Evolutionary conservation across 2,888 invertebrate species (phyloP).

Genomic region (Drosophila setosimentum): DNA sequence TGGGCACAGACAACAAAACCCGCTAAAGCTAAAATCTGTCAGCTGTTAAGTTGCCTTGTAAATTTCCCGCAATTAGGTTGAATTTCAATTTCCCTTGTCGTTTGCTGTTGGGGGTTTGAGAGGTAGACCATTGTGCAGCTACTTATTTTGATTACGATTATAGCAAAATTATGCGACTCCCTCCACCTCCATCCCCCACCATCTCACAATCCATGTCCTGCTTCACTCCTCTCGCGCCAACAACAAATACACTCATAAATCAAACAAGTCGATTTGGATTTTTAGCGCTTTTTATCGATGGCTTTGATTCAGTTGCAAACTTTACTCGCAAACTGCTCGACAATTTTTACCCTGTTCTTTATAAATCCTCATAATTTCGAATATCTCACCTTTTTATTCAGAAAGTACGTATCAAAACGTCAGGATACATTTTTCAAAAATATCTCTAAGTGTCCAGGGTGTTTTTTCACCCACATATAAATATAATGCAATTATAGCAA

Average conservation of each 20-base stretch:
- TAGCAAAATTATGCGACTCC: constrained; percentile 25
- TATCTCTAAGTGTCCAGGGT: background rate
- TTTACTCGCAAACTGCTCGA: constrained; percentile 17
- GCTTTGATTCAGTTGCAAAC: constrained; percentile 19
- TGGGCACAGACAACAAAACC: constrained; percentile 37
- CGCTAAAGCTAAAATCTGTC: constrained; percentile 64
- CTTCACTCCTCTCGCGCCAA: too few species aligned
- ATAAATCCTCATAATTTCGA: background rate
- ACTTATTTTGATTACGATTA: constrained; percentile 78
- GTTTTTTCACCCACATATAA: background rate
- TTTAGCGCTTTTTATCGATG: constrained; percentile 36
- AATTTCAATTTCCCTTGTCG: constrained; percentile 79
- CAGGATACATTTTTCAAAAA: background rate
- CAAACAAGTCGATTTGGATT: constrained; percentile 48
- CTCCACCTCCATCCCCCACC: background rate
- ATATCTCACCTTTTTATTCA: background rate
- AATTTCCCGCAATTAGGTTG: constrained; percentile 84
- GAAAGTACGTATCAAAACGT: background rate
- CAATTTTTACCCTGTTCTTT: background rate
- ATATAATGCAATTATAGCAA: too few species aligned
- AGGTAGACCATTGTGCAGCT: constrained; percentile 28
- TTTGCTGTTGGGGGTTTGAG: background rate
- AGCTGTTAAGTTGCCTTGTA: constrained; percentile 77
- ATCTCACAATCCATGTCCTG: background rate
- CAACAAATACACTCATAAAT: constrained; percentile 45